A percentile compares a stretch with the other conserved stretches of the same genome.
phyloP scores from a whole-genome alignment of 2,888 invertebrate genomes.

The Chymomyza procnemis region DNA sequence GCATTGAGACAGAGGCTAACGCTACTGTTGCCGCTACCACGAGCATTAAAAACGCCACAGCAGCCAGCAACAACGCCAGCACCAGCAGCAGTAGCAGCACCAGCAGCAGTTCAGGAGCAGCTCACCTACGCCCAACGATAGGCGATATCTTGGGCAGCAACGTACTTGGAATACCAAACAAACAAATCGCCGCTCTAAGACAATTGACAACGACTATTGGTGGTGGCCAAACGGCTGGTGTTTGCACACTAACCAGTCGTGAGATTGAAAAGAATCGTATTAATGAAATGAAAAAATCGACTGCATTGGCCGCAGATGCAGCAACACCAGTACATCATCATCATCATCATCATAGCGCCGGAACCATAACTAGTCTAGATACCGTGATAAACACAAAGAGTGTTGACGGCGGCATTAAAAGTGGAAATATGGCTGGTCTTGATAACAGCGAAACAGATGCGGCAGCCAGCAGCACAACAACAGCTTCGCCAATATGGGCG shows the following conservation, averaged over 20 bases:
- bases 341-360: constrained; percentile 17
- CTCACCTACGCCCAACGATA: neutral
- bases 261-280: constrained; percentile 85
- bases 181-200: constrained; percentile 15
- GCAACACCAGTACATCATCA: constrained; percentile 4
- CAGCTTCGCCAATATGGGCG: constrained; percentile 68
- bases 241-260: constrained; percentile 80
- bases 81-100: constrained; percentile 53
- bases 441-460: constrained; percentile 65
- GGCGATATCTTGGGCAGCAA: constrained; percentile 3
- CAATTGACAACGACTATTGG: neutral
- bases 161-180: constrained; percentile 20
- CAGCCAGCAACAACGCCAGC: constrained; percentile 30
- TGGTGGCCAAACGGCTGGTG: constrained; percentile 19
- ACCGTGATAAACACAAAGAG: constrained; percentile 68
- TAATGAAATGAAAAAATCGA: constrained; percentile 82
- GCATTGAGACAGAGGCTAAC: constrained; percentile 31
- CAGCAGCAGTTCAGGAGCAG: neutral
- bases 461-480: constrained; percentile 30
- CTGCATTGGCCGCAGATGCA: constrained; percentile 52
- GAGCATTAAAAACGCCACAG: constrained; percentile 11
- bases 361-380: constrained; percentile 65
- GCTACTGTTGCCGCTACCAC: constrained; percentile 33
- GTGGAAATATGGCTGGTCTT: constrained; percentile 13
- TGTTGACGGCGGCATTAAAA: too few relatives aligned